These are phyloP conservation scores for Trichonephila clavipes DNA, from an alignment of 1,140 invertebrate species.

Conservation along the genomic window DNA sequence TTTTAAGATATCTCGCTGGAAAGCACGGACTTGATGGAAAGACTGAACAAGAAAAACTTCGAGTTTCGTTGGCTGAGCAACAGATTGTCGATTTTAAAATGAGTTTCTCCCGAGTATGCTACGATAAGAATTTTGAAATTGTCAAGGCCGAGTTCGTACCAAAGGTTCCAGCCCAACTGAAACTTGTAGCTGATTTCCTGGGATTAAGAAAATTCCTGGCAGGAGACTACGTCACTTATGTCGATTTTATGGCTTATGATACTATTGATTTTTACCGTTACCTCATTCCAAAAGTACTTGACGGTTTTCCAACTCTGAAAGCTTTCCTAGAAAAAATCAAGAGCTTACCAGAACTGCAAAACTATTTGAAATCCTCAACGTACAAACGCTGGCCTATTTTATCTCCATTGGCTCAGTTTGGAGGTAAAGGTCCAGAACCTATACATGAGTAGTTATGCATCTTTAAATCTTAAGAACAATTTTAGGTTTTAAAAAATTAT, in stretches of 20 bases:
- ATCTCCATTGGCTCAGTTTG: conserved; percentile 80
- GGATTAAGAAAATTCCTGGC: conserved; percentile 81
- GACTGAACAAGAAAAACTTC: conserved; percentile 80
- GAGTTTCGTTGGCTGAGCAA: conserved; percentile 82
- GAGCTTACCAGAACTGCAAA: conserved; percentile 79
- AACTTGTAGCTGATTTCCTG: conserved; percentile 81
- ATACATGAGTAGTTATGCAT: neutral
- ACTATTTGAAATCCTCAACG: conserved; percentile 80
- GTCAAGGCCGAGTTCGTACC: conserved; percentile 77
- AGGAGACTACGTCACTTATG: conserved; percentile 82
- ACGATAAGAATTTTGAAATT: conserved; percentile 76
- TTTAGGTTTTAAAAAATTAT: neutral
- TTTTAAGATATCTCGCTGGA: conserved; percentile 82
- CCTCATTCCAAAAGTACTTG: conserved; percentile 80
- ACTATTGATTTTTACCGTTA: conserved; percentile 81
- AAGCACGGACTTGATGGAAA: conserved; percentile 79
- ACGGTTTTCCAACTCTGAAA: conserved; percentile 81
- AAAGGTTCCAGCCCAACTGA: conserved; percentile 79
- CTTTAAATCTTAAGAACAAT: neutral
- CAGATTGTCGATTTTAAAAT: conserved; percentile 81
- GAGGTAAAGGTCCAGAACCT: conserved; percentile 73
- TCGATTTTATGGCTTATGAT: conserved; percentile 83
- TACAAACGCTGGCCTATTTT: conserved; percentile 80
- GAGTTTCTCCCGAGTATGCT: conserved; percentile 79
- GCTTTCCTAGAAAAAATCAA: conserved; percentile 80